Base-by-base conservation (phyloP, 2,797 vertebrate genomes). In the Melanotaenia trifasciata region DNA sequence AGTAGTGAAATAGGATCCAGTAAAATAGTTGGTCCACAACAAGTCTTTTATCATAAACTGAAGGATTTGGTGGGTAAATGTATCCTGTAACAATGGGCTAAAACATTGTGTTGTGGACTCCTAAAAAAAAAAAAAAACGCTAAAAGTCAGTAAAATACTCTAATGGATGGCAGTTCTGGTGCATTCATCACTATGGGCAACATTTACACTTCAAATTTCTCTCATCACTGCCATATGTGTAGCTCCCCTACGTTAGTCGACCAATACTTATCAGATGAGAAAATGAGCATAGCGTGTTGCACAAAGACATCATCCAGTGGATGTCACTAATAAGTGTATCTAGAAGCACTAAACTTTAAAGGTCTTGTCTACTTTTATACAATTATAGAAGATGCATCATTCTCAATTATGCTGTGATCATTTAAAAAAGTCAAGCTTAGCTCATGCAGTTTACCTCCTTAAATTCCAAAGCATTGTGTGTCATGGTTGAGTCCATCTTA, bases 401-500 rank as follows among this genome's bases (percentile, higher is more conserved):
- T 56, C 26, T 14, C 11, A 32, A 30, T 60, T 40, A 61, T 63
- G 13, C 20, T 36, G 6, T 4, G 38, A 18, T 66, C 13, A 57
- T 20, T 14, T 38, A 18, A 47, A 67, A 45, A 45, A 12, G 8
- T 45, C 11, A 13, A 54, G 12, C 22, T 12, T 53, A 53, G 20
- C 24, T 58, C 9, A 5, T 58, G 28, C 32, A 20, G 56, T 89
- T 90, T 92, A 94, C 93, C 92, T 93, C 78, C 51, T 57, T 86
- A 2, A 64, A 81, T 75, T 87, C 90, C 90, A 93, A 75, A 71
- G 68, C 50, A 84, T 30, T 67, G 79, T 94, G 93, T 16, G 72
- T 90, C 93, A 93, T 93, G 84, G 71, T 65, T 74, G 78, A 73
- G 57, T 71, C 76, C 75, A 59, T 47, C 71, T 35, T 14, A 14